Evolutionary conservation across 2,113 vertebrate genomes (phyloP), one percentile per base, ranked within the genome.

Genomic region (Sialia sialis): DNA sequence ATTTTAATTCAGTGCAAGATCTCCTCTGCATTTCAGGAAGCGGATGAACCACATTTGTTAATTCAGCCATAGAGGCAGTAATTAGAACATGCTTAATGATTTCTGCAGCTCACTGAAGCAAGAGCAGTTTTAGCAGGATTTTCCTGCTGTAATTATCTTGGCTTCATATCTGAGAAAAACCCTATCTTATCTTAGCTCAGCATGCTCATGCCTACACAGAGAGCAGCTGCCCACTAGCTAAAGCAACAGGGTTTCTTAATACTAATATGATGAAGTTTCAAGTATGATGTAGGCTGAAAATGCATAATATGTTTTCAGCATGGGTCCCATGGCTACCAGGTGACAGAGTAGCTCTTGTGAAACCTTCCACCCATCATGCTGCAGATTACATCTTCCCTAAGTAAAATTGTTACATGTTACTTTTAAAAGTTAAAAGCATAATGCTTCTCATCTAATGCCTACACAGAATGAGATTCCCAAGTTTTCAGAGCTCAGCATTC

Each of bases 111-210:
- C 76, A 74, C 63, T 96, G 81, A 90, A 91, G 92, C 95, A 96
- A 95, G 74, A 94, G 72, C 74, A 91, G 36, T 95, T 86, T 80
- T 17, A 94, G 85, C 95, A 90, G 75, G 94, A 92, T 89, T 90
- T 95, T 95, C 96, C 83, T 92, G 95, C 86, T 95, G 32, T 56
- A 84, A 81, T 88, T 94, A 92, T 78, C 94, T 81, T 89, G 80
- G 72, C 39, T 81, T 70, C 55, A 3, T 46, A 77, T 68, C 91
- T 87, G 77, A 94, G 82, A 87, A 91, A 85, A 92, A 51, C 63
- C 81, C 67, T 76, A 52, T 29, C 69, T 75, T 70, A 77, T 54
- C 76, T 84, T 48, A 59, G 80, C 63, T 76, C 69, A 72, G 62
- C 54, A 21, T 25, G 41, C 32, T 46, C 66, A 75, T 91, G 82